Percentiles rank a stretch among this genome's conserved stretches.
Conservation (phyloP, 2,888 invertebrate genomes). For the Lasiommata megera region DNA sequence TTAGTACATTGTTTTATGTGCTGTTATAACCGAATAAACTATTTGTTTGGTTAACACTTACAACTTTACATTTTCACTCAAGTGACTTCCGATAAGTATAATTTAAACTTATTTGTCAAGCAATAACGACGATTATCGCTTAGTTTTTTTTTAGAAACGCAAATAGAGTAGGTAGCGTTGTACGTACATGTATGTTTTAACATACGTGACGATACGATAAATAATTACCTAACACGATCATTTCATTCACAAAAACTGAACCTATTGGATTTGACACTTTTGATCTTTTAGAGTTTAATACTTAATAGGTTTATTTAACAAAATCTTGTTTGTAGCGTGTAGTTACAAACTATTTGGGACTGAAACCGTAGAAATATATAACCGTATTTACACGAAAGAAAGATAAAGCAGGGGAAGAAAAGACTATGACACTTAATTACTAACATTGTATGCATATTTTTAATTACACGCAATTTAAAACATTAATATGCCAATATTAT, state of each 20-base stretch:
- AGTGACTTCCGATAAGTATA: constrained; percentile 5
- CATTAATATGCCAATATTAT: no score
- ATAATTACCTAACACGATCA: constrained; percentile 42
- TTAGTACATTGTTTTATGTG: constrained; percentile 23
- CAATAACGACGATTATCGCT: constrained; percentile 4
- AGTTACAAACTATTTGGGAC: no score
- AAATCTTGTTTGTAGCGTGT: no score
- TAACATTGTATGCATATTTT: no score
- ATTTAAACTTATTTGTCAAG: constrained; percentile 12
- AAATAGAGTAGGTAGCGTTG: constrained; percentile 15
- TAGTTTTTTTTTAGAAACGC: neutral
- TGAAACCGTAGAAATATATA: no score
- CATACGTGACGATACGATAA: constrained; percentile 53
- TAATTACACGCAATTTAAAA: no score
- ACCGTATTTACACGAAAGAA: no score
- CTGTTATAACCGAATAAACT: constrained; percentile 13
- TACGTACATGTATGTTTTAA: constrained; percentile 39
- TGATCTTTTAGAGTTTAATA: constrained; percentile 37
- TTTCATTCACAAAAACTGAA: constrained; percentile 48
- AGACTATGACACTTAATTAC: no score
- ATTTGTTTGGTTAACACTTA: constrained; percentile 16
- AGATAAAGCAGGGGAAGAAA: no score
- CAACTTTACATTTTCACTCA: constrained; percentile 27
- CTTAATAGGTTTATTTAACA: no score
- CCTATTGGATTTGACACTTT: constrained; percentile 46